Percentiles rank a stretch among this genome's conserved stretches.
Conservation (phyloP, 2,113 vertebrate genomes). For the Platysternon megacephalum region DNA sequence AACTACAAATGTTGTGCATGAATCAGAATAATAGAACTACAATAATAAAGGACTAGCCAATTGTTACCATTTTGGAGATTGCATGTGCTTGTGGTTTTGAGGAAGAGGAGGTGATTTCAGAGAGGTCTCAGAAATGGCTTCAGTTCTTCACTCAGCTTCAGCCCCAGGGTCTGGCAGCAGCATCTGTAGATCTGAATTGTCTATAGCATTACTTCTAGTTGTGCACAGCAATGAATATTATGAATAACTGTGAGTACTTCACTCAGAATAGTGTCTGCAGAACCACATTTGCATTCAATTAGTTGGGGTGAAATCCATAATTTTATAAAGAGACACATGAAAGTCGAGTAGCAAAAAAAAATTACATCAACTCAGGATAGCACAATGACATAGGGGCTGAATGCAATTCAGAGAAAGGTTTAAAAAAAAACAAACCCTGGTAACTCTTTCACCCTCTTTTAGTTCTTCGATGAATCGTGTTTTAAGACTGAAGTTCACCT, state of each 20-base stretch:
- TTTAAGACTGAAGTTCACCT: slow-evolving; percentile 58
- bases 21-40: background rate
- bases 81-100: background rate
- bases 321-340: slow-evolving; percentile 56
- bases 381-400: slow-evolving; percentile 39
- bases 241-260: background rate
- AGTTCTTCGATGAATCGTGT: slow-evolving; percentile 54
- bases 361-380: background rate
- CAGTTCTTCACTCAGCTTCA: background rate
- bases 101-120: background rate
- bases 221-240: background rate
- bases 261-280: background rate
- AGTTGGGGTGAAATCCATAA: background rate
- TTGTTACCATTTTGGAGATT: background rate
- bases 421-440: slow-evolving; percentile 51
- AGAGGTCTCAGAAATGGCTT: background rate
- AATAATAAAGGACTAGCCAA: background rate
- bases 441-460: background rate
- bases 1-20: background rate
- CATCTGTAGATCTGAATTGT: background rate
- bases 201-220: background rate
- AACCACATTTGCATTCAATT: slow-evolving; percentile 32
- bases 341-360: slow-evolving; percentile 56
- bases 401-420: slow-evolving; percentile 38
- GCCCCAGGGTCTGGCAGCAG: background rate